Evolutionary conservation across 2,113 vertebrate species (phyloP).

Genomic region (Dipodomys spectabilis): DNA sequence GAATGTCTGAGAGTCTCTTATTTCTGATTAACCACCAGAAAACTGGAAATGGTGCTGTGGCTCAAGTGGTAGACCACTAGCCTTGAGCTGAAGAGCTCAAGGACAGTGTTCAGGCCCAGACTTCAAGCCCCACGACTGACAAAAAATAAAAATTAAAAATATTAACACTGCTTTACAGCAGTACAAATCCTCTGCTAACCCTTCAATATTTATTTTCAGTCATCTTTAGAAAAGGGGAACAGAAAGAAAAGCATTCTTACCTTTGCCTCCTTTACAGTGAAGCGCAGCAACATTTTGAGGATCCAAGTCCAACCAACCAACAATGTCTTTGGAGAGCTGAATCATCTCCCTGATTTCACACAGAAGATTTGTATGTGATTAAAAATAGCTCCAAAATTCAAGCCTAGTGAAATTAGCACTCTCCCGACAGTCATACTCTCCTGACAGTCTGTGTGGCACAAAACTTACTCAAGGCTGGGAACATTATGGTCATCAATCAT

Average conservation of each 20-base stretch:
- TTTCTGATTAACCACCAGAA: too few relatives aligned
- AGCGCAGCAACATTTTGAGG: slow-evolving; percentile 91
- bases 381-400: background rate
- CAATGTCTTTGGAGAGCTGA: slow-evolving; percentile 90
- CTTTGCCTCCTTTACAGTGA: slow-evolving; percentile 99
- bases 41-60: too few relatives aligned
- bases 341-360: slow-evolving; percentile 92
- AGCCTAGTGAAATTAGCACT: background rate
- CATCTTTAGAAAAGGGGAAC: slow-evolving; percentile 24
- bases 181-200: background rate
- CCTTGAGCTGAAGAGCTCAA: too few relatives aligned
- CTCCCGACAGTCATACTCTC: background rate
- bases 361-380: background rate
- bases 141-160: too few relatives aligned
- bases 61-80: too few relatives aligned
- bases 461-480: slow-evolving; percentile 92
- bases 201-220: background rate
- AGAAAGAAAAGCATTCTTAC: slow-evolving; percentile 78
- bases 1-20: too few relatives aligned
- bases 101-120: too few relatives aligned
- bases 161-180: background rate
- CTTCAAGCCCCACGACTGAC: too few relatives aligned
- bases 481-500: slow-evolving; percentile 98
- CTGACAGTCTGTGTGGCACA: background rate
- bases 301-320: slow-evolving; percentile 93